A percentile compares a stretch with the other conserved stretches of the same genome.
These are phyloP conservation scores for Pristionchus fissidentatus DNA, from an alignment of 2,888 invertebrate genomes.

Conservation along the genomic window DNA sequence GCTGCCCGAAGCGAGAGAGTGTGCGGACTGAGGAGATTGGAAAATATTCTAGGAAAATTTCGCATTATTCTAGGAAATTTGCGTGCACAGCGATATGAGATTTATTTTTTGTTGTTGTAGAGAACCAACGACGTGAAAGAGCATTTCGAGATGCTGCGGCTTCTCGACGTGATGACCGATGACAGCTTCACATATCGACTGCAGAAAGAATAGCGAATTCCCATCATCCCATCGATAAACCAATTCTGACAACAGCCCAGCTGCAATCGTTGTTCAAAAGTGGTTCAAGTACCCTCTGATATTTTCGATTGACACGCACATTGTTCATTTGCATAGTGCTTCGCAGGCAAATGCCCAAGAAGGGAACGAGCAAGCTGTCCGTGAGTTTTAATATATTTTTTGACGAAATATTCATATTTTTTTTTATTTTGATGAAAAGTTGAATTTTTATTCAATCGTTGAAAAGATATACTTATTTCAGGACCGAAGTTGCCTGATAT, in stretches of 20 bases:
- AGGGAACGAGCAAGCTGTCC: not conserved
- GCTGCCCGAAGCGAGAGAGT: no score
- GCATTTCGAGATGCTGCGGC: not conserved
- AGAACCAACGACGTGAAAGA: slow-evolving; percentile 1
- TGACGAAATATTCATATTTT: no score
- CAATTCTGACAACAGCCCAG: not conserved
- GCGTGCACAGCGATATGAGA: no score
- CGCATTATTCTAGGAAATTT: no score
- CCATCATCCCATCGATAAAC: not conserved
- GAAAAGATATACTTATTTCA: no score
- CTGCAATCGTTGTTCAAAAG: not conserved
- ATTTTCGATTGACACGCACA: not conserved
- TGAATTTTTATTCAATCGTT: no score
- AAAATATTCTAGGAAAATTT: no score
- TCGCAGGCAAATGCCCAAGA: not conserved
- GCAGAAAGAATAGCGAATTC: not conserved
- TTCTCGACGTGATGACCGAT: not conserved
- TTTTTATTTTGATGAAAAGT: not conserved
- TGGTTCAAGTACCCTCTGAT: not conserved
- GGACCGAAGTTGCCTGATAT: not conserved
- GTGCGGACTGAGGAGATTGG: no score
- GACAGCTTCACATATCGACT: slow-evolving; percentile 1
- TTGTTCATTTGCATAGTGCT: not conserved
- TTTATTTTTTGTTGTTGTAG: no score
- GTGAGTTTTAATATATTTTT: no score